These are phyloP conservation scores for Boloria selene DNA, from an alignment of 2,888 invertebrate species.

Conservation along the genomic window DNA sequence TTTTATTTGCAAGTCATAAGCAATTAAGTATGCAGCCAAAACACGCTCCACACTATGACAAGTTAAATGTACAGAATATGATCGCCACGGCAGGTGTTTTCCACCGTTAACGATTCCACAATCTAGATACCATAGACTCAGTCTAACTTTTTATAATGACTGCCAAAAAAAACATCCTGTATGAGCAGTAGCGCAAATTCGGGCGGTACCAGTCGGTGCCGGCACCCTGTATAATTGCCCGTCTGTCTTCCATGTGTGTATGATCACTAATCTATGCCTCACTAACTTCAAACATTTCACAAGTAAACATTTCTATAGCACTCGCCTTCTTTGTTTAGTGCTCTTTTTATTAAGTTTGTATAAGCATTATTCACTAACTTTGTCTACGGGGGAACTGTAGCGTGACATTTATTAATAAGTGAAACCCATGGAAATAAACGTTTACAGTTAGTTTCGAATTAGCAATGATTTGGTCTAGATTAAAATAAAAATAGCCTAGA, in stretches of 20 bases:
- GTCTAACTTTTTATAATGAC: constrained; percentile 40
- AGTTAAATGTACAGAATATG: constrained; percentile 19
- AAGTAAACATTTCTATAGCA: constrained; percentile 41
- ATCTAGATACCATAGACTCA: constrained; percentile 35
- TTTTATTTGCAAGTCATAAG: neutral
- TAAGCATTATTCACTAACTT: constrained; percentile 30
- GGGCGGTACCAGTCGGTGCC: constrained; percentile 75
- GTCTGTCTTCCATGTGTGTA: constrained; percentile 67
- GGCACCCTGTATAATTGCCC: constrained; percentile 72
- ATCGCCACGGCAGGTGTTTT: constrained; percentile 25
- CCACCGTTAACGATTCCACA: constrained; percentile 27
- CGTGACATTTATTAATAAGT: constrained; percentile 24
- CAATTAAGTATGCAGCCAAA: constrained; percentile 8
- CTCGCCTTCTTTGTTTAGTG: constrained; percentile 35
- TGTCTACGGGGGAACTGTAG: constrained; percentile 11
- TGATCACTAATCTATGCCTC: constrained; percentile 51
- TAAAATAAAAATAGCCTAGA: constrained; percentile 35
- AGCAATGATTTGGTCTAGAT: constrained; percentile 36
- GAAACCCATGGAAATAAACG: constrained; percentile 15
- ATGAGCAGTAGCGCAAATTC: constrained; percentile 67
- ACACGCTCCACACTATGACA: constrained; percentile 5
- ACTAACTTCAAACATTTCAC: constrained; percentile 46
- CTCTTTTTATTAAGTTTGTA: constrained; percentile 29
- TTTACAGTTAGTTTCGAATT: constrained; percentile 27
- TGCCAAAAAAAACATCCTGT: constrained; percentile 54